Base-by-base conservation (phyloP, 1,140 invertebrate species). In the Drosophila grimshawi region DNA sequence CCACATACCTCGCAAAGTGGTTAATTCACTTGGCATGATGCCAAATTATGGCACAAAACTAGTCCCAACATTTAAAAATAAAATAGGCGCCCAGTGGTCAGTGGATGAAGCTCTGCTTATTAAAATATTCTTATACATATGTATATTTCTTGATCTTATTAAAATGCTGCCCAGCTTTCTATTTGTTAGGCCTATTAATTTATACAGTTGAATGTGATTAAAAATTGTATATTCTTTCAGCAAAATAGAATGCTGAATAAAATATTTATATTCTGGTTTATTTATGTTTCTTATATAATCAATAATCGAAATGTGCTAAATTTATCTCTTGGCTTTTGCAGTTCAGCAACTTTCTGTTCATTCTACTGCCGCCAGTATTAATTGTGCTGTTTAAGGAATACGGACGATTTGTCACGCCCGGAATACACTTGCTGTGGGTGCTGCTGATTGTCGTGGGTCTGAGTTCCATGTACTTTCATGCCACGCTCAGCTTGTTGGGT, bases 381-480 rank as follows among this genome's bases (percentile, higher is more conserved):
- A 96, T 96, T 76, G 95, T 96, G 85, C 92, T 97, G 5, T 97
- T 97, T 89, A 94, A 94, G 93, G 95, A 95, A 65, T 97, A 97
- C 93, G 94, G 95, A 19, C 93, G 94, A 71, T 94, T 95, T 78
- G 95, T 96, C 2, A 96, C 96, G 74, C 95, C 94, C 55, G 96
- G 94, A 10, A 96, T 97, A 72, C 95, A 97, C 92, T 76, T 97
- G 3, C 94, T 97, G 27, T 97, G 96, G 96, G 92, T 95, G 4
- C 92, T 97, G 60, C 86, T 97, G 39, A 95, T 97, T 92, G 93
- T 96, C 45, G 95, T 97, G 52, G 96, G 96, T n/a, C 79, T 96
- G 0, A 95, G 95, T 65, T 97, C 96, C 19, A 96, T 96, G 56
- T 97, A 97, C 90, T 97, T 97, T 90, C 96, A 97, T 93, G 96